Base-by-base conservation (phyloP, 2,888 invertebrate genomes). In the Pristionchus fissidentatus region DNA sequence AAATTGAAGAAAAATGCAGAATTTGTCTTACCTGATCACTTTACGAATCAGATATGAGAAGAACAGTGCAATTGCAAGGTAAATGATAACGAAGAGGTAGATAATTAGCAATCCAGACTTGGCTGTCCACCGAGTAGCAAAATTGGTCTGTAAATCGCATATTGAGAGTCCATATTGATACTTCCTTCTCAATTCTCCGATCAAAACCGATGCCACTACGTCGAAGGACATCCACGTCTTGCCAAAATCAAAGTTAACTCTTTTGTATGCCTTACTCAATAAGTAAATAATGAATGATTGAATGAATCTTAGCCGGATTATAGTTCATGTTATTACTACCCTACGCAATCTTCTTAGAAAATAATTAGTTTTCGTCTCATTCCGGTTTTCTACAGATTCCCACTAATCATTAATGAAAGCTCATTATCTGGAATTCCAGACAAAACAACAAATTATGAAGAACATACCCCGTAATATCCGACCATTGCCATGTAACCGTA, bases 401-500 rank as follows among this genome's bases (percentile, higher is more conserved):
- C n/a, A n/a, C n/a, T n/a, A n/a, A n/a, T n/a, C n/a, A n/a, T n/a
- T n/a, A n/a, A n/a, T n/a, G n/a, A n/a, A n/a, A n/a, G n/a, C n/a
- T n/a, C n/a, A n/a, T n/a, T n/a, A n/a, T n/a, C n/a, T n/a, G n/a
- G n/a, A n/a, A n/a, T n/a, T n/a, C n/a, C n/a, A n/a, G n/a, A n/a
- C n/a, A n/a, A n/a, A n/a, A n/a, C n/a, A n/a, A n/a, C n/a, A n/a
- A n/a, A n/a, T n/a, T n/a, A n/a, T n/a, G n/a, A n/a, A n/a, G n/a
- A 0, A 8, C 70, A 41, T 13, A 70, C 70, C 41, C 70, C 26
- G 26, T 70, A 70, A 26, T 70, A 70, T 43, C 70, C 70, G 13
- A 70, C 43, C 70, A 70, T 70, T 43, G 70, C 70, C 70, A 70
- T 70, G 43, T 70, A 70, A 1, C 70, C 70, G 43, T 70, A 15